phyloP scores from a whole-genome alignment of 2,113 vertebrate genomes.

The Lepisosteus oculatus region DNA sequence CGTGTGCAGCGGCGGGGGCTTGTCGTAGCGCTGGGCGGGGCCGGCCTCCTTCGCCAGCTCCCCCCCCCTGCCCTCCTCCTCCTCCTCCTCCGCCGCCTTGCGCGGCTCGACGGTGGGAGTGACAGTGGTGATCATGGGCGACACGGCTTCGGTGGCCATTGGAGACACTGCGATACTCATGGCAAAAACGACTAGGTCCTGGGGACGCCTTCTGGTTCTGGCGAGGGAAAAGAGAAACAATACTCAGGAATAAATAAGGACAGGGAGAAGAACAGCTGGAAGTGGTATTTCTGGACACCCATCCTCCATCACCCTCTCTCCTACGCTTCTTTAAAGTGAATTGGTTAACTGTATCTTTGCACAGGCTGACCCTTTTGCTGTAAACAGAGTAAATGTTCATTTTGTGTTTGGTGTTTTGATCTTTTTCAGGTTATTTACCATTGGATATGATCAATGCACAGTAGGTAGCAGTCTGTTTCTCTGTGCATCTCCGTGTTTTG shows the following conservation, averaged over 20 bases:
- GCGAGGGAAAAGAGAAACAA: conserved; percentile 44
- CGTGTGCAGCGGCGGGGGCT: conserved; percentile 87
- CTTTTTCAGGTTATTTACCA: too few relatives aligned
- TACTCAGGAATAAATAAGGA: too few relatives aligned
- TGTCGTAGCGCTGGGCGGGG: conserved; percentile 69
- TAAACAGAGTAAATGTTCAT: too few relatives aligned
- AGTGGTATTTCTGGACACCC: conserved; percentile 25
- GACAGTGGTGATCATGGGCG: conserved; percentile 84
- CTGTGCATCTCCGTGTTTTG: too few relatives aligned
- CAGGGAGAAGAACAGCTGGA: conserved; percentile 3
- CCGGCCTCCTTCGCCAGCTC: conserved; percentile 57
- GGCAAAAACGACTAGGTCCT: conserved; percentile 49
- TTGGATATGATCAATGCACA: too few relatives aligned
- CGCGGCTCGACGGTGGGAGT: conserved; percentile 72
- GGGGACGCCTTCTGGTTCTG: conserved; percentile 54
- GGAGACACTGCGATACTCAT: conserved; percentile 85
- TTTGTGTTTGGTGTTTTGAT: too few relatives aligned
- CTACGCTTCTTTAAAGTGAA: conserved; percentile 22
- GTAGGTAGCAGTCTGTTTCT: too few relatives aligned
- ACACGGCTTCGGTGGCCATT: conserved; percentile 67
- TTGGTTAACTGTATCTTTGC: background rate
- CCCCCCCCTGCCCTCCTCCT: conserved; percentile 50
- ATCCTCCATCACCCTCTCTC: conserved; percentile 20
- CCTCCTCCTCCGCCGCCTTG: conserved; percentile 45
- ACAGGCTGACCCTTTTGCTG: background rate